Percentiles rank a stretch among this genome's conserved stretches.
Conservation (phyloP, 2,888 invertebrate genomes). For the Spatulosminthurus flaviceps region DNA sequence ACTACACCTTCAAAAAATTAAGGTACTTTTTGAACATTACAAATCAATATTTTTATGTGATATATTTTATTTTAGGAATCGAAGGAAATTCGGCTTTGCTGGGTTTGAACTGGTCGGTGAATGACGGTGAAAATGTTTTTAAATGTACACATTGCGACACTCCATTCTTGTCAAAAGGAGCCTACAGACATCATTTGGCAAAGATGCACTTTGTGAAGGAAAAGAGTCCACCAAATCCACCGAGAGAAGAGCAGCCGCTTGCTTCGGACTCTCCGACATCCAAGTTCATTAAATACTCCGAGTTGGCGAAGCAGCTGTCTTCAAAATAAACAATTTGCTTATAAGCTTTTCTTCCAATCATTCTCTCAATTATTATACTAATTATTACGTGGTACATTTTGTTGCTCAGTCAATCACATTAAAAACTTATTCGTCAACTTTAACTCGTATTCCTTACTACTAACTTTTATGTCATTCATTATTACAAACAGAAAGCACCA, state of each 20-base stretch:
- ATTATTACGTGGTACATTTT: conserved; percentile 46
- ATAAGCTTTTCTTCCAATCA: conserved; percentile 47
- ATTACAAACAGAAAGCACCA: too few species aligned
- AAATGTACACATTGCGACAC: conserved; percentile 96
- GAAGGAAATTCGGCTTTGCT: conserved; percentile 49
- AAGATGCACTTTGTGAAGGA: conserved; percentile 95
- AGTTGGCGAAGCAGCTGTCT: conserved; percentile 97
- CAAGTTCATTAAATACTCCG: conserved; percentile 97
- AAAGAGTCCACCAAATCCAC: conserved; percentile 64
- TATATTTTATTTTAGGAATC: conserved; percentile 36
- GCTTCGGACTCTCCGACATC: conserved; percentile 86
- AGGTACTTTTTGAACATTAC: too few species aligned
- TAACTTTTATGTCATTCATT: too few species aligned
- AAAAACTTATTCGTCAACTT: conserved; percentile 42
- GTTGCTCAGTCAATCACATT: conserved; percentile 51
- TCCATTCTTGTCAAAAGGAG: conserved; percentile 95
- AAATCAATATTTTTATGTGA: too few species aligned
- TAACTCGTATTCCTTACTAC: too few species aligned
- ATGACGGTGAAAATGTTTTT: conserved; percentile 70
- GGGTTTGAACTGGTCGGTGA: conserved; percentile 55
- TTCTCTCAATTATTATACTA: conserved; percentile 43
- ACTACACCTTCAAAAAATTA: too few species aligned
- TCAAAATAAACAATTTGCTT: conserved; percentile 77
- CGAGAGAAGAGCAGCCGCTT: conserved; percentile 67
- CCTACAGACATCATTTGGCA: conserved; percentile 93